Conservation (phyloP, 1,140 invertebrate genomes). For the Macrobrachium nipponense region DNA sequence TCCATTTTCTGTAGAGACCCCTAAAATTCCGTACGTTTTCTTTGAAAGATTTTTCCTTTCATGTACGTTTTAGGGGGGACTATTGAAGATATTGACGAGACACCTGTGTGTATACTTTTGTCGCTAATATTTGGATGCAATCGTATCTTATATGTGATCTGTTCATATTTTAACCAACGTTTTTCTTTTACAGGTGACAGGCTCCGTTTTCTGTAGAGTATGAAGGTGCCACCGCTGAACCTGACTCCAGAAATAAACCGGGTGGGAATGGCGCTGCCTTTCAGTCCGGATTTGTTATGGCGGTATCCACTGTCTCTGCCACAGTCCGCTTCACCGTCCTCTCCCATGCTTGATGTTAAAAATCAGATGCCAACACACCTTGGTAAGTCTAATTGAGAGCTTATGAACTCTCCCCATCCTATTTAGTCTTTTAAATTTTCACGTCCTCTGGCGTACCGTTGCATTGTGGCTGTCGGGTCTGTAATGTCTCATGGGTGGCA, state of each 20-base stretch:
- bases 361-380: slow-evolving; percentile 83
- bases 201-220: slow-evolving; percentile 65
- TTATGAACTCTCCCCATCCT: not conserved
- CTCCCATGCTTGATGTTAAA: slow-evolving; percentile 79
- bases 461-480: too few species aligned
- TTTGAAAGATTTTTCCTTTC: too few species aligned
- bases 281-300: slow-evolving; percentile 85
- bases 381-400: slow-evolving; percentile 68
- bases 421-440: too few species aligned
- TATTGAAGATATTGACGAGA: too few species aligned
- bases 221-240: slow-evolving; percentile 69
- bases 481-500: too few species aligned
- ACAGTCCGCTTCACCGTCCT: slow-evolving; percentile 72
- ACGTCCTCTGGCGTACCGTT: too few species aligned
- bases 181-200: slow-evolving; percentile 48
- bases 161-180: not conserved
- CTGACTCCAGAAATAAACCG: slow-evolving; percentile 72
- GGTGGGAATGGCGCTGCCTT: slow-evolving; percentile 76
- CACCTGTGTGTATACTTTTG: too few species aligned
- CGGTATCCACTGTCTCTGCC: slow-evolving; percentile 75
- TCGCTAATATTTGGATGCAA: too few species aligned
- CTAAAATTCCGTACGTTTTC: too few species aligned
- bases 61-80: too few species aligned
- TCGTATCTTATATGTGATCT: too few species aligned
- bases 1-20: too few species aligned